phyloP scores from a whole-genome alignment of 2,888 invertebrate genomes.

The Myathropa florea region DNA sequence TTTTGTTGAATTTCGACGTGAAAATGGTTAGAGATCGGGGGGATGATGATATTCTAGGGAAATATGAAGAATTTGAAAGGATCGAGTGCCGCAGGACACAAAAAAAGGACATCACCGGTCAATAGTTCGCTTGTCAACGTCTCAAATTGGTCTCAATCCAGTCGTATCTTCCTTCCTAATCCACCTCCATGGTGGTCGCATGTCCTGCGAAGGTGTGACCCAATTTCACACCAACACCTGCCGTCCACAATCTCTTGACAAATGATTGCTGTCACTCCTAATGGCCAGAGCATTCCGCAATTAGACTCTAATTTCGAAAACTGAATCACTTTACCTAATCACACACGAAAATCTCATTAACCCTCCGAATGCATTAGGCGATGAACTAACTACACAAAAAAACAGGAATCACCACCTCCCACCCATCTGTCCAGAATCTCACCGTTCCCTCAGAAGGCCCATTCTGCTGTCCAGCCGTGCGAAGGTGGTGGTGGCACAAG shows the following conservation, averaged over 20 bases:
- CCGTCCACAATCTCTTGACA: background rate
- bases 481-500: too few species aligned
- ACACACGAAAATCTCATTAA: slow-evolving; percentile 67
- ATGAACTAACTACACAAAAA: background rate
- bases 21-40: too few species aligned
- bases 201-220: background rate
- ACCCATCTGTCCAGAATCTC: slow-evolving; percentile 2
- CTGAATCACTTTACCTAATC: slow-evolving; percentile 59
- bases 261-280: background rate
- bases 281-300: slow-evolving; percentile 30
- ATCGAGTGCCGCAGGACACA: too few species aligned
- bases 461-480: too few species aligned
- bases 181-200: background rate
- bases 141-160: too few species aligned
- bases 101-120: too few species aligned
- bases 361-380: slow-evolving; percentile 54
- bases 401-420: slow-evolving; percentile 13
- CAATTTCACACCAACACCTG: background rate
- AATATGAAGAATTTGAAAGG: too few species aligned
- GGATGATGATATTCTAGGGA: too few species aligned
- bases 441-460: too few species aligned
- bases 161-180: too few species aligned
- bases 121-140: too few species aligned
- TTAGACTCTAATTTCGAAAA: slow-evolving; percentile 58
- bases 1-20: too few species aligned